A percentile compares a stretch with the other conserved stretches of the same genome.
These are phyloP conservation scores for Bos taurus DNA, from an alignment of 2,113 vertebrate genomes.

Conservation along the genomic window ARS-UCD2.0 NC_037328.1:122460001-122460500, in stretches of 20 bases:
- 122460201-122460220: background rate
- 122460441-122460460: background rate
- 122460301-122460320: background rate
- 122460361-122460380: background rate
- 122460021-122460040: too few species aligned
- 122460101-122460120: too few species aligned
- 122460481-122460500: background rate
- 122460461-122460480: background rate
- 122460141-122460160: background rate
- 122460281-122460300: background rate
- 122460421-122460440: background rate
- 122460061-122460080: too few species aligned
- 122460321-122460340: background rate
- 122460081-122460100: rapidly evolving
- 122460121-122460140: too few species aligned
- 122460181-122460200: background rate
- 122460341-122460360: background rate
- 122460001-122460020: too few species aligned
- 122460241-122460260: background rate
- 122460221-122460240: background rate
- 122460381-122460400: background rate
- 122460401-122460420: background rate
- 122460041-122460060: too few species aligned
- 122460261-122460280: background rate
- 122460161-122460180: background rate